These are phyloP conservation scores for Gracilinanus agilis DNA, from an alignment of 2,113 vertebrate genomes.

Conservation along the genomic window DNA sequence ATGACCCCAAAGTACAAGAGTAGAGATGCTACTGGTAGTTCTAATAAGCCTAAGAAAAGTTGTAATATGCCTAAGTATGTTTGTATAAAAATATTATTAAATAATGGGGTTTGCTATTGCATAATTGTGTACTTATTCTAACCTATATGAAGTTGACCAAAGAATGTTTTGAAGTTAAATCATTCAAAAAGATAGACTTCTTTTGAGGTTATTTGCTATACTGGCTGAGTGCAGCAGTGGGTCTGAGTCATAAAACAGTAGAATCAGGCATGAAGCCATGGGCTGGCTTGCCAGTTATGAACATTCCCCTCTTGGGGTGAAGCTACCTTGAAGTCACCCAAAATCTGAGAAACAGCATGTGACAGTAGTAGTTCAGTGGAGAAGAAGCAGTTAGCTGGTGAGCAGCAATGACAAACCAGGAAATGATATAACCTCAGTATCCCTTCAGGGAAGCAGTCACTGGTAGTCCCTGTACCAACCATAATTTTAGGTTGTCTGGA, in stretches of 20 bases:
- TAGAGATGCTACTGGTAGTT: no score
- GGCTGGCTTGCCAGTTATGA: background rate
- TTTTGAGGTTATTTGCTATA: background rate
- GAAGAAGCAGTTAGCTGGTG: background rate
- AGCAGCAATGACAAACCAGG: background rate
- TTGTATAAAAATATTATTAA: no score
- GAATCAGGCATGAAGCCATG: background rate
- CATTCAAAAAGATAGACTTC: background rate
- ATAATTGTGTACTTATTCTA: background rate
- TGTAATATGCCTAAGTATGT: no score
- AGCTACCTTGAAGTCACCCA: background rate
- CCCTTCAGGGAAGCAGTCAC: background rate
- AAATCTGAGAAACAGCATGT: background rate
- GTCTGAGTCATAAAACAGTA: background rate
- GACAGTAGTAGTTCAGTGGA: background rate
- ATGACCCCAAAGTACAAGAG: no score
- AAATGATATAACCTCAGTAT: background rate
- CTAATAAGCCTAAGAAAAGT: no score
- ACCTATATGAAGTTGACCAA: background rate
- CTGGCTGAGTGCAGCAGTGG: background rate
- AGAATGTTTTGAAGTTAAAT: background rate
- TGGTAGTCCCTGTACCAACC: background rate
- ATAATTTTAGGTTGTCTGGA: background rate
- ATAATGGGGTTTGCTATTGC: no score
- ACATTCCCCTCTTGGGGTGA: background rate